Evolutionary conservation across 2,113 vertebrate genomes (phyloP), one percentile per base, ranked within the genome.

Genomic region (Haemorhous mexicanus): DNA sequence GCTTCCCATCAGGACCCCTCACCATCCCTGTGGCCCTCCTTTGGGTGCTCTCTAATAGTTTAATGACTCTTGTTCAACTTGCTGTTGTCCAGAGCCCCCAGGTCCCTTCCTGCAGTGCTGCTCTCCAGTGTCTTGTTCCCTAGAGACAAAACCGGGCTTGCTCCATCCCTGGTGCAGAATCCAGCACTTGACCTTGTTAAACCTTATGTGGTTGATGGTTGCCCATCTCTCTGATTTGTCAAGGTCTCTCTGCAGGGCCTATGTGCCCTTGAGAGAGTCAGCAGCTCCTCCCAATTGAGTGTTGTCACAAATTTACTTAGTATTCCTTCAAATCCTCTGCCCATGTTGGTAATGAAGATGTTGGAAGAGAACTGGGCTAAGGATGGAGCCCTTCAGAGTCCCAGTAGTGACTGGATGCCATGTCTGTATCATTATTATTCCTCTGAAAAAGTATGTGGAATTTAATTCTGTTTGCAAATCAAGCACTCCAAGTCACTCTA

Each of bases 361-460:
- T 69, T 47, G 26, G 26, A 76, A 55, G 16, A 47, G 41, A 62
- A 6, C 21, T 41, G n/a, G 13, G 47, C 39, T 5, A 2, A 55
- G 41, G n/a, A 68, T 32, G 28, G 39, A 67, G 33, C n/a, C 28
- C 19, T 61, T 0, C 0, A 0, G 28, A 61, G 9, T 21, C 24
- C 39, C 30, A 17, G 24, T 47, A 35, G 39, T 32, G 47, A 35
- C 21, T 4, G 2, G n/a, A 53, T 53, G 26, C n/a, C 30, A 4
- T n/a, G 26, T 27, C 39, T 39, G 13, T 13, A 33, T 59, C 46
- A 23, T 69, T 85, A 84, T 93, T 59, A 41, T 50, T 80, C 32
- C 28, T 94, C 41, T 37, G 17, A 88, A 95, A 89, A 90, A 30
- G 5, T 84, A 43, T 13, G 56, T 47, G 41, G 33, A 75, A 61